Evolutionary conservation across 1,140 invertebrate species (phyloP).

Genomic region (Drosophila varians): DNA sequence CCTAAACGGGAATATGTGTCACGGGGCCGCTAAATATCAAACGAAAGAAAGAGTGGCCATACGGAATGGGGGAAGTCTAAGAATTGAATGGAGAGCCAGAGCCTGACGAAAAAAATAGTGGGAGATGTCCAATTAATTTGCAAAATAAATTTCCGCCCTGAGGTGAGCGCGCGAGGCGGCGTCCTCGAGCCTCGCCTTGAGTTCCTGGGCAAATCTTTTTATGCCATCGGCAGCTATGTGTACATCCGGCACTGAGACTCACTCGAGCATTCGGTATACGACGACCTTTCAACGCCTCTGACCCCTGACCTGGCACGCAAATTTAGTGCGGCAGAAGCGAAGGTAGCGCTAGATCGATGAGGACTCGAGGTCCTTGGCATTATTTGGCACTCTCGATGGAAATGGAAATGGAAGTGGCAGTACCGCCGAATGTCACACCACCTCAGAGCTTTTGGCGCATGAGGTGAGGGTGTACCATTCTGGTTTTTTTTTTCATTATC

Average conservation of each 20-base stretch:
- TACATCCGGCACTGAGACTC: conserved; percentile 32
- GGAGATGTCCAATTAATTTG: not conserved
- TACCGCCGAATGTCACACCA: too few species aligned
- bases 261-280: too few species aligned
- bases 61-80: too few species aligned
- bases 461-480: too few species aligned
- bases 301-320: conserved; percentile 48
- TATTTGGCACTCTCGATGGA: conserved; percentile 24
- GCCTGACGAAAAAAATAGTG: not conserved
- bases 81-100: too few species aligned
- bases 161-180: too few species aligned
- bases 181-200: not conserved
- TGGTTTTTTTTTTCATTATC: conserved; percentile 24
- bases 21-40: not conserved
- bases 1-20: conserved; percentile 21
- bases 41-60: too few species aligned
- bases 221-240: conserved; percentile 29
- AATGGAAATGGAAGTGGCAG: conserved; percentile 8
- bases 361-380: conserved; percentile 18
- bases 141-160: not conserved
- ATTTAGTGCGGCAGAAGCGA: conserved; percentile 48
- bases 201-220: conserved; percentile 35
- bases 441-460: too few species aligned
- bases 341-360: conserved; percentile 43
- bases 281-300: conserved; percentile 54